phyloP scores from a whole-genome alignment of 2,113 vertebrate species.

The Entomyzon cyanotis region DNA sequence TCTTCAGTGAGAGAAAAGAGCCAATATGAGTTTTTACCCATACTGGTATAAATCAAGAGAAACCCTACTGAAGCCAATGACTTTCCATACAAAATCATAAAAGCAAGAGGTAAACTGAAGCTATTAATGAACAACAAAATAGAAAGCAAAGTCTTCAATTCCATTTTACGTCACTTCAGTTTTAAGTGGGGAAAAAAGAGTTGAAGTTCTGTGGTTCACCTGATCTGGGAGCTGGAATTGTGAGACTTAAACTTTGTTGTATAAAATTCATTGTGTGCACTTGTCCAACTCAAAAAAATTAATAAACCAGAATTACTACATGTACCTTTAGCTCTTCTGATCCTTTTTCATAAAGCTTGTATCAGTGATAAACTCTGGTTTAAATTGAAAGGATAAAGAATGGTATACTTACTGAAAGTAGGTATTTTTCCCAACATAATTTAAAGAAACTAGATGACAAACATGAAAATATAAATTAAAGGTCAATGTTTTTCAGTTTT shows the following conservation, averaged over 20 bases:
- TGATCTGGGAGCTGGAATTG: background rate
- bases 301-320: background rate
- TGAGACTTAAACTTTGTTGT: background rate
- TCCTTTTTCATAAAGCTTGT: background rate
- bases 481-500: background rate
- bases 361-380: background rate
- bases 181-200: background rate
- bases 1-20: conserved; percentile 59
- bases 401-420: background rate
- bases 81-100: background rate
- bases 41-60: conserved; percentile 43
- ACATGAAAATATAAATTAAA: background rate
- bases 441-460: background rate
- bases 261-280: background rate
- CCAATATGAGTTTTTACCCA: conserved; percentile 41
- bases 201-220: background rate
- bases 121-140: background rate
- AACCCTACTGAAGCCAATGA: background rate
- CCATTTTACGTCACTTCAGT: background rate
- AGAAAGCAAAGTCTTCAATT: background rate
- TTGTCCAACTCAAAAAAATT: background rate
- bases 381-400: background rate
- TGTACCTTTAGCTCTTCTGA: background rate
- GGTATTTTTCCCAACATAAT: background rate
- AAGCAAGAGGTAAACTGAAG: background rate